These are phyloP conservation scores for Allygus modestus DNA, from an alignment of 2,888 invertebrate species.

Conservation along the genomic window DNA sequence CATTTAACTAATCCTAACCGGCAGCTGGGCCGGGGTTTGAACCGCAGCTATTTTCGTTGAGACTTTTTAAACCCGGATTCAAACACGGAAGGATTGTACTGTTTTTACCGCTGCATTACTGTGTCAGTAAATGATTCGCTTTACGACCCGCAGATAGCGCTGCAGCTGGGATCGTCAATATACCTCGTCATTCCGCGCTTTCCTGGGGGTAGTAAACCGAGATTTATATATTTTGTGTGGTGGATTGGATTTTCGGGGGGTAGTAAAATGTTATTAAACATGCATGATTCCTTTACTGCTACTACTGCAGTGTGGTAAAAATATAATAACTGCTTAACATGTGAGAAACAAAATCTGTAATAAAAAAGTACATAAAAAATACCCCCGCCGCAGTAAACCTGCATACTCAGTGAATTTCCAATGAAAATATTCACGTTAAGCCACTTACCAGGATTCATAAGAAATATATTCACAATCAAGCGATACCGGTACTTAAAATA, in stretches of 20 bases:
- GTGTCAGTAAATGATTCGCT: slow-evolving; percentile 30
- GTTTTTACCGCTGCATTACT: slow-evolving; percentile 26
- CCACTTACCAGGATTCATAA: too few species aligned
- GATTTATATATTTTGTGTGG: slow-evolving; percentile 51
- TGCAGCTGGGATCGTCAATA: slow-evolving; percentile 31
- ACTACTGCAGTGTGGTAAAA: neutral
- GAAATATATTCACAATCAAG: too few species aligned
- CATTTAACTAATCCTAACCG: slow-evolving; percentile 22
- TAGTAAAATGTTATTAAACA: slow-evolving; percentile 39
- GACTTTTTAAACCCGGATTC: slow-evolving; percentile 24
- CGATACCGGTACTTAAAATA: too few species aligned
- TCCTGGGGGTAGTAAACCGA: slow-evolving; percentile 41
- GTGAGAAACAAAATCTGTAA: neutral
- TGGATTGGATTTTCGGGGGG: slow-evolving; percentile 14
- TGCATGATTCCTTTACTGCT: slow-evolving; percentile 33
- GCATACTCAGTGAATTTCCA: too few species aligned
- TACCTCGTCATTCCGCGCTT: slow-evolving; percentile 27
- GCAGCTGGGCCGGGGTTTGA: slow-evolving; percentile 6
- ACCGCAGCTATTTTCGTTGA: slow-evolving; percentile 4
- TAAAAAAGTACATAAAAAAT: too few species aligned
- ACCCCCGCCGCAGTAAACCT: too few species aligned
- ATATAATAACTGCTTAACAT: neutral
- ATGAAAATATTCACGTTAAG: too few species aligned
- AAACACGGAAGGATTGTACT: neutral
- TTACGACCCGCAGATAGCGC: slow-evolving; percentile 31